These are phyloP conservation scores for Amazona ochrocephala DNA, from an alignment of 2,797 vertebrate genomes.

Conservation along the genomic window DNA sequence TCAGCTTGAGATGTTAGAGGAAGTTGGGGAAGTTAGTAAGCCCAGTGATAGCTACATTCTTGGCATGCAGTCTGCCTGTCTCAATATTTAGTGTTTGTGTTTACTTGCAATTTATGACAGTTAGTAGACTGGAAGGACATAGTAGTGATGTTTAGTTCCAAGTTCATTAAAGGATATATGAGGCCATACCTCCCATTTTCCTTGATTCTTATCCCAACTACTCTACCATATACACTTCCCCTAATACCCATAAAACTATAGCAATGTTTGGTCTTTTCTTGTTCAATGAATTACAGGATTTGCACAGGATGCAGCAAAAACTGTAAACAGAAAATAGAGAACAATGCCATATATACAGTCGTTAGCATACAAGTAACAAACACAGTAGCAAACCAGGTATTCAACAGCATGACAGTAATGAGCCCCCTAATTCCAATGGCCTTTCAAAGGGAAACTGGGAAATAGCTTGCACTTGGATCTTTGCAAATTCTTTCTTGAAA, in stretches of 20 bases:
- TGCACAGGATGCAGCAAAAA: slow-evolving; percentile 43
- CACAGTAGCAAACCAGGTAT: not conserved
- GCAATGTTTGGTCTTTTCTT: slow-evolving; percentile 19
- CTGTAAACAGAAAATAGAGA: slow-evolving; percentile 28
- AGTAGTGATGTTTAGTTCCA: slow-evolving; percentile 43
- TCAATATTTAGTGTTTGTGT: not conserved
- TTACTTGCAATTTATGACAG: slow-evolving; percentile 21
- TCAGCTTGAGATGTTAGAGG: slow-evolving; percentile 4
- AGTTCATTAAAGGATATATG: slow-evolving; percentile 17
- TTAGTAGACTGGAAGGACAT: slow-evolving; percentile 47
- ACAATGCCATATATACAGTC: not conserved
- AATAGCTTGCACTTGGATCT: not conserved
- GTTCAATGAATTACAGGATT: slow-evolving; percentile 40
- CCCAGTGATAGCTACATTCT: not conserved
- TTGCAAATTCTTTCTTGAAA: not conserved
- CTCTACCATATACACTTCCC: not conserved
- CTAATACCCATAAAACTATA: not conserved
- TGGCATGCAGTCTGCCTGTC: slow-evolving; percentile 35
- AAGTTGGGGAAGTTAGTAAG: slow-evolving; percentile 32
- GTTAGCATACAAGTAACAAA: not conserved
- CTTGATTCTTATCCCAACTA: not conserved
- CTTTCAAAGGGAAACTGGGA: not conserved
- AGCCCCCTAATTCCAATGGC: not conserved
- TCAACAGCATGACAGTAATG: not conserved
- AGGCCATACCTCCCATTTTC: not conserved